Evolutionary conservation across 2,888 invertebrate species (phyloP), one percentile per base, ranked within the genome.

Genomic region (Rhamnusium bicolor): DNA sequence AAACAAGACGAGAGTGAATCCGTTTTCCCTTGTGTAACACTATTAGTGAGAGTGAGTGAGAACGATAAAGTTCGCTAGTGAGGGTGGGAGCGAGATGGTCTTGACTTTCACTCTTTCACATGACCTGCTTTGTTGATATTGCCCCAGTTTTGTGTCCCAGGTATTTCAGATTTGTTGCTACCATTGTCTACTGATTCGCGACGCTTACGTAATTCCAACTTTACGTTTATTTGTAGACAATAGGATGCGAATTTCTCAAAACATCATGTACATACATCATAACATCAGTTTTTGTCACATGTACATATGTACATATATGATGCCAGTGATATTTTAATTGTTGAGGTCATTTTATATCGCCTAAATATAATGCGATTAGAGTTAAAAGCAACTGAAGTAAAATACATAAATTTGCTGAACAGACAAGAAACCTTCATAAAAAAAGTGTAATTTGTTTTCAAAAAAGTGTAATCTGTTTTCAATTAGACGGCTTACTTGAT

Each of bases 81-180:
- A 67, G 70, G 72, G 74, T 67, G 72, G 62, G 72, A 79, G 71
- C 68, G 74, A 78, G 75, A 74, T 72, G 77, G 74, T 76, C 76
- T 78, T 80, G 80, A 81, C 81, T 81, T 80, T 81, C 81, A 79
- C 81, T 81, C 76, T 81, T 79, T 75, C 73, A 77, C 75, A 73
- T 74, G 80, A 81, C 76, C 75, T 73, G 76, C 69, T 77, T 74
- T 69, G 72, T 76, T 54, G 74, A 79, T 79, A 75, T 76, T 77
- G 76, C 79, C 74, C 76, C 74, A 77, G 72, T 77, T 78, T 69
- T 69, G 56, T 58, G 68, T 72, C 53, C 49, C 14, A 51, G 63
- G 29, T 63, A 65, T 53, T 65, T 53, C 53, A 53, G 65, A 51
- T 53, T 53, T 65, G 21, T 51, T 51, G 53, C 32, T 53, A 18